Conservation (phyloP, 2,888 invertebrate genomes). For the Tenthredo mesomela region DNA sequence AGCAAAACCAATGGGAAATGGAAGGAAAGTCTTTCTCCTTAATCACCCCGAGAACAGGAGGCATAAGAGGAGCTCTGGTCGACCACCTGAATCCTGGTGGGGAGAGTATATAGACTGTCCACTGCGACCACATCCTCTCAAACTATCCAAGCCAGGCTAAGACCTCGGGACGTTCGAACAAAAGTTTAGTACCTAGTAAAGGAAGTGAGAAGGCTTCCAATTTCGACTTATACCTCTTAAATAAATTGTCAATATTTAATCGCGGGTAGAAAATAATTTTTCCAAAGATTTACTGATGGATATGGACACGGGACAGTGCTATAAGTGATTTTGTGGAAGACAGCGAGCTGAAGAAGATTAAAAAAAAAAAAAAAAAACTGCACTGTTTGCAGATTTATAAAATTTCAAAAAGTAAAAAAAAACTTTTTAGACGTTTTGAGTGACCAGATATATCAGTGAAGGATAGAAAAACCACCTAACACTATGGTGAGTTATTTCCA, state of each 20-base stretch:
- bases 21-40: conserved; percentile 69
- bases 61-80: background rate
- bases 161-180: conserved; percentile 54
- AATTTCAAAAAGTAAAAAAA: background rate
- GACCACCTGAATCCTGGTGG: conserved; percentile 62
- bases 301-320: conserved; percentile 44
- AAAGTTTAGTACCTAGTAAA: background rate
- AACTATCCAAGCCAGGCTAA: conserved; percentile 67
- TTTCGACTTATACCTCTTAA: background rate
- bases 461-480: conserved; percentile 22
- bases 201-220: background rate
- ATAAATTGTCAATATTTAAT: background rate
- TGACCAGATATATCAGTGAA: conserved; percentile 30
- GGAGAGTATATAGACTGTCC: conserved; percentile 73
- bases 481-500: conserved; percentile 31
- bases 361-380: background rate
- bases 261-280: background rate
- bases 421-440: background rate
- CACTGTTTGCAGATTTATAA: background rate
- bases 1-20: background rate
- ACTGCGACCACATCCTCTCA: conserved; percentile 69
- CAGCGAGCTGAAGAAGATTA: background rate
- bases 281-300: background rate
- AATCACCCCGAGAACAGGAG: conserved; percentile 58
- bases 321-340: conserved; percentile 25